Conservation (phyloP, 2,797 vertebrate genomes). For the Microctenopoma steveboyesi region DNA sequence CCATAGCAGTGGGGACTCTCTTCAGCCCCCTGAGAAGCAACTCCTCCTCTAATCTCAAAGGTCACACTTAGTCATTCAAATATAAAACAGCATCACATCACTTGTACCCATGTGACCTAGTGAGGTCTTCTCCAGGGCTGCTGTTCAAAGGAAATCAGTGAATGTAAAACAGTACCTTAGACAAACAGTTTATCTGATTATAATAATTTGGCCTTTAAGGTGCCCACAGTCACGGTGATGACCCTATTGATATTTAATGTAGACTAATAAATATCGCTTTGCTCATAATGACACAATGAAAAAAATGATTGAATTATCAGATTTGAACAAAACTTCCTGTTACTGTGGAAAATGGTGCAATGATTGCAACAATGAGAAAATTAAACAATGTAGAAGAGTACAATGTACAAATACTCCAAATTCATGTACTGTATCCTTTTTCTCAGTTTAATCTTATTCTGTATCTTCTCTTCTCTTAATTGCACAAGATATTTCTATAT, state of each 20-base stretch:
- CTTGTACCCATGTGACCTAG: slow-evolving; percentile 46
- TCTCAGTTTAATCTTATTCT: background rate
- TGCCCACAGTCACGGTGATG: slow-evolving; percentile 11
- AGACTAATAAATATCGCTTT: slow-evolving; percentile 20
- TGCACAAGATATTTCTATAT: slow-evolving; percentile 14
- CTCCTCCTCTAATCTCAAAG: slow-evolving; percentile 82
- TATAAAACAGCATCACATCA: slow-evolving; percentile 78
- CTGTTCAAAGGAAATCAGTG: slow-evolving; percentile 31
- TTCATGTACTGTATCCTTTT: background rate
- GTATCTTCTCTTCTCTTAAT: background rate
- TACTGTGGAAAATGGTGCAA: too few species aligned
- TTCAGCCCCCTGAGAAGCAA: slow-evolving; percentile 73
- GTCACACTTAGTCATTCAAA: slow-evolving; percentile 83
- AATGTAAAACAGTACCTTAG: background rate
- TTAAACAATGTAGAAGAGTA: slow-evolving; percentile 13
- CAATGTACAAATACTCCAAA: background rate
- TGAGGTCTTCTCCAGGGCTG: slow-evolving; percentile 36
- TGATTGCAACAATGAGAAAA: slow-evolving; percentile 7
- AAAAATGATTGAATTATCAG: background rate
- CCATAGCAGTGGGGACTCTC: slow-evolving; percentile 77
- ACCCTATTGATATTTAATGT: slow-evolving; percentile 25
- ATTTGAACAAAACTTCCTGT: background rate
- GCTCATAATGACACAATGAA: slow-evolving; percentile 34
- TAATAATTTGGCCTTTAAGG: slow-evolving; percentile 29
- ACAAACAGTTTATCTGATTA: slow-evolving; percentile 11